These are phyloP conservation scores for Andrena flavipes DNA, from an alignment of 2,888 invertebrate genomes.

Conservation along the genomic window DNA sequence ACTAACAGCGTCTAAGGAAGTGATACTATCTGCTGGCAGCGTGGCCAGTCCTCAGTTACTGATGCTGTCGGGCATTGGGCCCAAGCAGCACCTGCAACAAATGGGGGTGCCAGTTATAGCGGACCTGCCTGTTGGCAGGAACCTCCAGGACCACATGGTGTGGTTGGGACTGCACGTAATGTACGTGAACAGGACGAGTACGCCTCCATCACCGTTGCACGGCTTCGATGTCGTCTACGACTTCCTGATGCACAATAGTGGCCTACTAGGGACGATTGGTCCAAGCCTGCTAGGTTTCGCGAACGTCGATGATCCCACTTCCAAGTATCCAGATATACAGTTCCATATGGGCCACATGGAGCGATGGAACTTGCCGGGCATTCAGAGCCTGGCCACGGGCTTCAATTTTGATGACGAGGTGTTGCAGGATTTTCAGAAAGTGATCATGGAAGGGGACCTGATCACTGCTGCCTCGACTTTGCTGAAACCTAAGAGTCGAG, in stretches of 20 bases:
- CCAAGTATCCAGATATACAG: constrained; percentile 88
- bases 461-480: constrained; percentile 73
- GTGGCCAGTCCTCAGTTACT: constrained; percentile 89
- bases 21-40: constrained; percentile 89
- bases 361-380: constrained; percentile 72
- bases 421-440: accelerated
- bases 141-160: constrained; percentile 86
- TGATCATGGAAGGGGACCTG: constrained; percentile 72
- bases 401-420: constrained; percentile 69
- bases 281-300: constrained; percentile 86
- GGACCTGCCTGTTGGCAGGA: constrained; percentile 86
- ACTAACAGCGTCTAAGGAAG: constrained; percentile 86
- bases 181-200: constrained; percentile 60
- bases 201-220: constrained; percentile 10
- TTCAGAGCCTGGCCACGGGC: constrained; percentile 23
- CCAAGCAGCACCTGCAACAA: constrained; percentile 85
- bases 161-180: constrained; percentile 71
- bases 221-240: constrained; percentile 75
- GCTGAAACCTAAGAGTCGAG: constrained; percentile 85
- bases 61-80: constrained; percentile 89
- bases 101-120: constrained; percentile 84
- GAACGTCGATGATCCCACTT: constrained; percentile 84
- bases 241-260: constrained; percentile 85
- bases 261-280: constrained; percentile 84
- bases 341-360: constrained; percentile 85